Conservation (phyloP, 2,797 vertebrate species). For the Brotogeris chrysoptera region DNA sequence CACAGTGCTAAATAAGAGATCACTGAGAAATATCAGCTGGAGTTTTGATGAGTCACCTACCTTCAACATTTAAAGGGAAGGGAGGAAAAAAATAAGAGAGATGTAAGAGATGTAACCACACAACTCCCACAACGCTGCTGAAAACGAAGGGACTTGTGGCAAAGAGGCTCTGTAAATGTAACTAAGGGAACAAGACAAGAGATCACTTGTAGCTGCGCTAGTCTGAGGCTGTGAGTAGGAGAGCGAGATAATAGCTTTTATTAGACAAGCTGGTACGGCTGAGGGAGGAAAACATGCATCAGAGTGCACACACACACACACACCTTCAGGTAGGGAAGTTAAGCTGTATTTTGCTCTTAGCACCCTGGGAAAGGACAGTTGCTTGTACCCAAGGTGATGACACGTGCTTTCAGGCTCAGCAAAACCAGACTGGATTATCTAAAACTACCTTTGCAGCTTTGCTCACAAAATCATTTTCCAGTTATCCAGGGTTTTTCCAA, state of each 20-base stretch:
- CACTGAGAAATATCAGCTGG: slow-evolving; percentile 52
- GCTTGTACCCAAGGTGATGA: background rate
- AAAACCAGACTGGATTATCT: slow-evolving; percentile 33
- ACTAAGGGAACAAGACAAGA: slow-evolving; percentile 59
- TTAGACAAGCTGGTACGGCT: slow-evolving; percentile 35
- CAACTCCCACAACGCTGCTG: slow-evolving; percentile 38
- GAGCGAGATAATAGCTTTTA: slow-evolving; percentile 39
- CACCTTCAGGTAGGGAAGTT: background rate
- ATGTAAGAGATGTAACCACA: slow-evolving; percentile 61
- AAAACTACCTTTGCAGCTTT: background rate
- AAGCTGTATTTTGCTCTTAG: slow-evolving; percentile 2
- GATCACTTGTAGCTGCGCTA: slow-evolving; percentile 31
- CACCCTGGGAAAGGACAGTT: background rate
- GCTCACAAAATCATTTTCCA: background rate
- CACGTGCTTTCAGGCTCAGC: background rate
- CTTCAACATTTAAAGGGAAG: slow-evolving; percentile 54
- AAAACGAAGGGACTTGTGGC: slow-evolving; percentile 47
- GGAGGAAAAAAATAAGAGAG: background rate
- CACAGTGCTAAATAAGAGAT: slow-evolving; percentile 47
- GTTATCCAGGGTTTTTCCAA: background rate
- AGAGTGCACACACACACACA: background rate
- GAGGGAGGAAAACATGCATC: background rate
- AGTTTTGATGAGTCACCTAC: slow-evolving; percentile 52
- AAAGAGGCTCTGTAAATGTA: slow-evolving; percentile 39
- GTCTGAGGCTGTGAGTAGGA: slow-evolving; percentile 52